Evolutionary conservation across 2,113 vertebrate genomes (phyloP).

Genomic region (Todiramphus chloris): DNA sequence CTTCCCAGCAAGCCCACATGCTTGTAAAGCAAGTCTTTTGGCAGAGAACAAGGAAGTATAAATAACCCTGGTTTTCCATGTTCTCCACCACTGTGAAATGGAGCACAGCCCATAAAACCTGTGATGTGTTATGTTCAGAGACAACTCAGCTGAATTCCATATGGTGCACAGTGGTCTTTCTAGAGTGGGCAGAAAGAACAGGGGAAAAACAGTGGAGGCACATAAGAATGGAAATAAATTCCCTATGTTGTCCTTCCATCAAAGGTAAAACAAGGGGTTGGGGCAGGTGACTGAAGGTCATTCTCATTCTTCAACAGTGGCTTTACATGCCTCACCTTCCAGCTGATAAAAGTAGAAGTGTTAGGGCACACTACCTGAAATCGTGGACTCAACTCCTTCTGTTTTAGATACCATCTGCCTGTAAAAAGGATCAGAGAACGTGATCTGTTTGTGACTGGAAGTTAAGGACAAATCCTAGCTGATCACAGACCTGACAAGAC

Average conservation of each 20-base stretch:
- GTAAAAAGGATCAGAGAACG: background rate
- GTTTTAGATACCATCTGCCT: background rate
- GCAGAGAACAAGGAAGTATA: background rate
- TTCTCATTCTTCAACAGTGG: background rate
- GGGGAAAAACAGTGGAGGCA: background rate
- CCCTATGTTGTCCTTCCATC: background rate
- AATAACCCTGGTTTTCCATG: background rate
- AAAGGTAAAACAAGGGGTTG: background rate
- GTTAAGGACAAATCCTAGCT: background rate
- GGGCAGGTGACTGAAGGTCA: background rate
- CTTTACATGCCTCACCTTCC: background rate
- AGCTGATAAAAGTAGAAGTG: background rate
- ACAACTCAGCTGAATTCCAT: background rate
- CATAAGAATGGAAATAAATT: background rate
- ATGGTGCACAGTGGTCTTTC: background rate
- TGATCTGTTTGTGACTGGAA: rapidly evolving
- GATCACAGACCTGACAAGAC: background rate
- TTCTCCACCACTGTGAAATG: background rate
- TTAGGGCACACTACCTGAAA: background rate
- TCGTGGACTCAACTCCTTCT: background rate
- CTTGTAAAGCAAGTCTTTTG: background rate
- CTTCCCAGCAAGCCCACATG: background rate
- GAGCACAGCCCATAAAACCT: slow-evolving; percentile 6
- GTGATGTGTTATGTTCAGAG: background rate
- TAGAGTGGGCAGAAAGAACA: background rate